These are phyloP conservation scores for Ommatoiulus sabulosus DNA, from an alignment of 2,888 invertebrate genomes.

Conservation along the genomic window DNA sequence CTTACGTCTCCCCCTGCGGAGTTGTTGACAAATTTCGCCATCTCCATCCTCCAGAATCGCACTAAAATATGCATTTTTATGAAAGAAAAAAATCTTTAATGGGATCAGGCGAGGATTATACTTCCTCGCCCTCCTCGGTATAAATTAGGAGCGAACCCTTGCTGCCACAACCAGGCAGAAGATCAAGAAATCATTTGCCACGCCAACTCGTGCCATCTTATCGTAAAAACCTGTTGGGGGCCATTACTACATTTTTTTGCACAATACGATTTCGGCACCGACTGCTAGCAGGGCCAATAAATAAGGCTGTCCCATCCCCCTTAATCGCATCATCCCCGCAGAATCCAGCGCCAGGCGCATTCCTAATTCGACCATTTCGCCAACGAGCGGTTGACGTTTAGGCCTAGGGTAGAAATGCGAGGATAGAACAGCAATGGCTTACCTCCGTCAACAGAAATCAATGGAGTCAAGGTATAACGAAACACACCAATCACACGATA, in stretches of 20 bases:
- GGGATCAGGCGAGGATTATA: not conserved
- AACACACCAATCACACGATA: conserved; percentile 30
- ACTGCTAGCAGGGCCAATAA: not conserved
- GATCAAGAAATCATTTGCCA: not conserved
- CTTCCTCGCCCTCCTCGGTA: no score
- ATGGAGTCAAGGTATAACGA: not conserved
- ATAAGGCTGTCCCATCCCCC: not conserved
- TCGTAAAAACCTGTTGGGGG: conserved; percentile 12
- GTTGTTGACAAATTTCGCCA: not conserved
- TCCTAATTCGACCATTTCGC: no score
- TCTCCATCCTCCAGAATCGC: not conserved
- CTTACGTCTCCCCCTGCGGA: no score
- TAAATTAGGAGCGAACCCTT: no score
- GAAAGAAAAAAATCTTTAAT: not conserved
- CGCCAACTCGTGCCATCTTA: not conserved
- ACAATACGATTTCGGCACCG: not conserved
- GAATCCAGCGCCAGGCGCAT: not conserved
- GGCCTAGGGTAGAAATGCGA: not conserved
- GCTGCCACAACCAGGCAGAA: no score
- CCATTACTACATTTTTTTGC: not conserved
- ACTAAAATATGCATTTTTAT: not conserved
- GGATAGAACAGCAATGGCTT: conserved; percentile 16
- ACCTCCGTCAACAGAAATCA: conserved; percentile 13
- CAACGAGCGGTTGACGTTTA: not conserved
- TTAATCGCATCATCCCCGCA: not conserved